Evolutionary conservation across 2,113 vertebrate genomes (phyloP), one percentile per base, ranked within the genome.

Genomic region (Paralichthys olivaceus): DNA sequence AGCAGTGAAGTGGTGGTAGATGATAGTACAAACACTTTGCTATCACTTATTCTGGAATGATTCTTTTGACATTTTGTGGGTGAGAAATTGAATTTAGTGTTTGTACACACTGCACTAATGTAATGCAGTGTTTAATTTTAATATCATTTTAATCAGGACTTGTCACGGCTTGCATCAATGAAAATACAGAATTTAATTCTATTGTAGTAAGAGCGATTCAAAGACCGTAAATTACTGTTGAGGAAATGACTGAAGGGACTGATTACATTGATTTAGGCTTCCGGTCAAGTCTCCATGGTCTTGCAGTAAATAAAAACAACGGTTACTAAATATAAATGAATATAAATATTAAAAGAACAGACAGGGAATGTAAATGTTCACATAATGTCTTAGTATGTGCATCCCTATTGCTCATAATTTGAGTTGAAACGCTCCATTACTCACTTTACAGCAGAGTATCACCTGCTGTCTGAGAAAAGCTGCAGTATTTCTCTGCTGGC

Each of bases 381-480:
- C 43, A 47, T 40, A 12, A 40, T 40, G 15, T 47, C 17, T 47
- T 47, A 19, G 37, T 25, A 26, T 55, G 22, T 25, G 53, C 12
- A 25, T 20, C 49, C 25, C 1, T 17, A 7, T 29, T 32, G 17
- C 7, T 15, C 49, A n/a, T 53, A 53, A 22, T 53, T 53, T 1
- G 20, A n/a, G 49, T 8, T n/a, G 19, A 8, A 14, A 53, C 19
- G 4, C 7, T 53, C 6, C 14, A n/a, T 53, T 53, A 49, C 47
- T 49, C 47, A 5, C 19, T 49, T 19, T 13, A n/a, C 60, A 77
- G 62, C 64, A 11, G 51, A 63, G 59, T 5, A 32, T 62, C 55
- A 63, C 64, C 34, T 12, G 19, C n/a, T 12, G 20, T 15, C 32
- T 47, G 29, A 40, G 34, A 19, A 15, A 32, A 19, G 32, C 17